Conservation (phyloP, 1,140 invertebrate genomes). For the Drosophila ogumai region DNA sequence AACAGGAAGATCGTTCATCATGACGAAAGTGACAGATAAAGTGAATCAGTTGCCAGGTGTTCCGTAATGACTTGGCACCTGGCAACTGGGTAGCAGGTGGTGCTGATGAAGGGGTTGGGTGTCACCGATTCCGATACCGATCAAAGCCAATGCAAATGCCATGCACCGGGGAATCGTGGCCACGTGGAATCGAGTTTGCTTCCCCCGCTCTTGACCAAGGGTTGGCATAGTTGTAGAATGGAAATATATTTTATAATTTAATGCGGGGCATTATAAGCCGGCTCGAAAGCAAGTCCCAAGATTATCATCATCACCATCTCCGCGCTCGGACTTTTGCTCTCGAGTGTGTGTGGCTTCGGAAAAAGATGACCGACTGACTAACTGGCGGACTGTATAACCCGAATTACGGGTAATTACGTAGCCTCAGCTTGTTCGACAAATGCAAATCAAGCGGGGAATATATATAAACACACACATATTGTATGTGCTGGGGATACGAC, state of each 20-base stretch:
- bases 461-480: not conserved
- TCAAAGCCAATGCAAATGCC: slow-evolving; percentile 9
- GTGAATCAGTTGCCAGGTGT: slow-evolving; percentile 23
- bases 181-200: slow-evolving; percentile 28
- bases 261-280: slow-evolving; percentile 7
- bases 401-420: slow-evolving; percentile 75
- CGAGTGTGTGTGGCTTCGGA: not conserved
- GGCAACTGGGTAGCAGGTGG: slow-evolving; percentile 25
- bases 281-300: slow-evolving; percentile 6
- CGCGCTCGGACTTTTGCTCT: not conserved
- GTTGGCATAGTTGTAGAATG: slow-evolving; percentile 2
- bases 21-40: not conserved
- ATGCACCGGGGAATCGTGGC: slow-evolving; percentile 24
- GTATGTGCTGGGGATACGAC: slow-evolving; percentile 7
- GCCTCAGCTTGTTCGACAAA: slow-evolving; percentile 53
- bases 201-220: not conserved
- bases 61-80: slow-evolving; percentile 25
- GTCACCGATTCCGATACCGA: slow-evolving; percentile 2
- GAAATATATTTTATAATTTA: not conserved
- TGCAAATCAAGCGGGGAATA: slow-evolving; percentile 58
- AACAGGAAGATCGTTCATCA: not conserved
- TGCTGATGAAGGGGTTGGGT: not conserved
- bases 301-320: slow-evolving; percentile 17
- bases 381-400: slow-evolving; percentile 51
- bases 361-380: slow-evolving; percentile 9